Evolutionary conservation across 2,888 invertebrate genomes (phyloP), one percentile per base, ranked within the genome.

Genomic region (Chrysina gloriosa): DNA sequence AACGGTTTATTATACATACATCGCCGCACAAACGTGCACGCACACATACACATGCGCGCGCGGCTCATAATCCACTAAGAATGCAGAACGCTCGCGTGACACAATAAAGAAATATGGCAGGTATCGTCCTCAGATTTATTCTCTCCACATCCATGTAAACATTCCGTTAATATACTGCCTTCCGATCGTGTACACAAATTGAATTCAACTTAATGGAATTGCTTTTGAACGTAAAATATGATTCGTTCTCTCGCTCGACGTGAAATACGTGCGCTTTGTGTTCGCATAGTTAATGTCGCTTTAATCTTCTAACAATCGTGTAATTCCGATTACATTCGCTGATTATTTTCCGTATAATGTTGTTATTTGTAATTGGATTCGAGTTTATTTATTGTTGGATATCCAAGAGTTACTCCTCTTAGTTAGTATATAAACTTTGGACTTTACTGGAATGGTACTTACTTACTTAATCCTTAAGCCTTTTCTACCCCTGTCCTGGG

Each of bases 131-230:
- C 39, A 27, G 58, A 58, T 58, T 58, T 58, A 58, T 58, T 58
- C 58, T 39, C 39, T 58, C 39, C 39, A 14, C 58, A 39, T 39
- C 31, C 36, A 39, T 58, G 58, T 58, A 58, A 58, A 58, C 39
- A 56, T 58, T 39, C 58, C 14, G 31, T 39, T 39, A 58, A 39
- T 36, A 58, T 58, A 58, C 58, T 58, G 39, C 25, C 39, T 58
- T 58, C 39, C 39, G 58, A 36, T 39, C 58, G 36, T 25, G 54
- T 34, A 58, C 58, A 39, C 39, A 58, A 58, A 58, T 58, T 58
- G 39, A 58, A 58, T 58, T 58, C 39, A 58, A 58, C 58, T 39
- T 58, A 58, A 58, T 58, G 58, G 58, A 58, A 39, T 58, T 39
- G 39, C 58, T 58, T 36, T 58, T 39, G 58, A 58, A 52, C 52